A percentile compares a stretch with the other conserved stretches of the same genome.
Evolutionary conservation across 2,113 vertebrate species (phyloP).

Genomic region (Takifugu flavidus): DNA sequence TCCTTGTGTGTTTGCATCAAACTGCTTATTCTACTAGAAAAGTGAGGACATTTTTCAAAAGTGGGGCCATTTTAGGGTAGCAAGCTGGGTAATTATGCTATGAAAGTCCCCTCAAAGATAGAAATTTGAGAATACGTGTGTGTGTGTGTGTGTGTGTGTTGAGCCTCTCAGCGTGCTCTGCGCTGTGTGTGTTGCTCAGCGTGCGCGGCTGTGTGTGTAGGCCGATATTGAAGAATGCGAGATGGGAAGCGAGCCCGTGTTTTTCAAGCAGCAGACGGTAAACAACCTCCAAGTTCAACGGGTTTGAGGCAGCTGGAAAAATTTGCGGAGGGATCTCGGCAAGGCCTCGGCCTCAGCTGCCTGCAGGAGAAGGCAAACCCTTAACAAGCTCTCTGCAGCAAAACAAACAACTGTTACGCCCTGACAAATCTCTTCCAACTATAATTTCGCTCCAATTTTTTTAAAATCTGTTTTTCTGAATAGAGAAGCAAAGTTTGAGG

Average conservation of each 20-base stretch:
- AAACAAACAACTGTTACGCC: slow-evolving; percentile 52
- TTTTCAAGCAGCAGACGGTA: slow-evolving; percentile 72
- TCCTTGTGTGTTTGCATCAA: not conserved
- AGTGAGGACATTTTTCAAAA: no score
- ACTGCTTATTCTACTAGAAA: no score
- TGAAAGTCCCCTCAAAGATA: no score
- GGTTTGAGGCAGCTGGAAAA: slow-evolving; percentile 77
- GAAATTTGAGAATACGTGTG: no score
- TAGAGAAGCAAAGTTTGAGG: no score
- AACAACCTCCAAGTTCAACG: slow-evolving; percentile 74
- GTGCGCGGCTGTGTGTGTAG: slow-evolving; percentile 48
- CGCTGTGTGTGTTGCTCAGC: slow-evolving; percentile 42
- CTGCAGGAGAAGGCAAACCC: slow-evolving; percentile 49
- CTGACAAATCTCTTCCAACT: slow-evolving; percentile 26
- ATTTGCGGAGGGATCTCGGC: slow-evolving; percentile 60
- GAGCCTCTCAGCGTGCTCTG: slow-evolving; percentile 21
- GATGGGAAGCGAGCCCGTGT: slow-evolving; percentile 68
- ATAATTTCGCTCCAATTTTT: not conserved
- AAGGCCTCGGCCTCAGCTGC: slow-evolving; percentile 41
- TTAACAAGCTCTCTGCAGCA: slow-evolving; percentile 42
- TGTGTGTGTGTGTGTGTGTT: slow-evolving; percentile 3
- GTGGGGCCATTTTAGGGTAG: no score
- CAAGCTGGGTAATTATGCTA: no score
- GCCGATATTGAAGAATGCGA: slow-evolving; percentile 71
- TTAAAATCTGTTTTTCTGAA: not conserved